Evolutionary conservation across 1,140 invertebrate genomes (phyloP).

Genomic region (Leptopilina boulardi): DNA sequence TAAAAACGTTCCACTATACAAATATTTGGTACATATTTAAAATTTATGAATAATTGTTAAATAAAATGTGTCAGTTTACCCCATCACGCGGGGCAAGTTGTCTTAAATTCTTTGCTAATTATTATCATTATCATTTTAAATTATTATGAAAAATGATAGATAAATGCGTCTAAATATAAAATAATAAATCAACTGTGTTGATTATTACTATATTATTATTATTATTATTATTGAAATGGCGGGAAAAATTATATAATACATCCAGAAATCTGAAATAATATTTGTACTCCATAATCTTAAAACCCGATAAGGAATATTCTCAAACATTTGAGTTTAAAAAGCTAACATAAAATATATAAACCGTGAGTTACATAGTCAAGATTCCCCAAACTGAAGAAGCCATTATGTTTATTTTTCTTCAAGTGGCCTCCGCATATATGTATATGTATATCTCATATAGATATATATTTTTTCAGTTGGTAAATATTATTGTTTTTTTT

Average conservation of each 20-base stretch:
- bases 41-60: too few relatives aligned
- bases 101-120: too few relatives aligned
- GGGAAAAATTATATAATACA: background rate
- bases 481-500: background rate
- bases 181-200: too few relatives aligned
- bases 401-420: background rate
- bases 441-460: too few relatives aligned
- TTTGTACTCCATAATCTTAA: background rate
- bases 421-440: background rate
- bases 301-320: background rate
- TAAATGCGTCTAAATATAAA: too few relatives aligned
- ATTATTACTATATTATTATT: background rate
- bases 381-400: background rate
- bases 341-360: background rate
- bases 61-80: too few relatives aligned
- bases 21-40: too few relatives aligned
- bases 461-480: conserved; percentile 13
- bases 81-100: too few relatives aligned
- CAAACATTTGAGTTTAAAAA: background rate
- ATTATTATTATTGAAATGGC: background rate
- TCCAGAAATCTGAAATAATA: conserved; percentile 9
- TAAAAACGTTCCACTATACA: too few relatives aligned
- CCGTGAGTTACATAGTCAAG: background rate
- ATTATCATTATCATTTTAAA: too few relatives aligned
- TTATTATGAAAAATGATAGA: too few relatives aligned